A percentile compares a stretch with the other conserved stretches of the same genome.
phyloP scores from a whole-genome alignment of 2,888 invertebrate genomes.

The Sicus ferrugineus region DNA sequence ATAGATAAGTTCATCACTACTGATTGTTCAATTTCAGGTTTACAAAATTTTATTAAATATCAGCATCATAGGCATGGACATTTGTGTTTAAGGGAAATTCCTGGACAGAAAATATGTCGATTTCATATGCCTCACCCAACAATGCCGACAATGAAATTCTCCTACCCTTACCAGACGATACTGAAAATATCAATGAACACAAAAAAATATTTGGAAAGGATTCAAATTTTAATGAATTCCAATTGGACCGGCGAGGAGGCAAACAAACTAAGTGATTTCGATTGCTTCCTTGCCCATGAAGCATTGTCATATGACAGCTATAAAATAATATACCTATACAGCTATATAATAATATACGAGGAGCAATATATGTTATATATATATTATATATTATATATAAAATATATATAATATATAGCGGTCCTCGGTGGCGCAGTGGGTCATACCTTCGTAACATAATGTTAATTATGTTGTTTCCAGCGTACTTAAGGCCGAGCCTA shows the following conservation, averaged over 20 bases:
- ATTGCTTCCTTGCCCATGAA: conserved; percentile 16
- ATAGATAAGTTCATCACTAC: conserved; percentile 34
- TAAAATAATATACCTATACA: too few relatives aligned
- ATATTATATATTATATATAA: too few relatives aligned
- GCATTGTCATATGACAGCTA: conserved; percentile 30
- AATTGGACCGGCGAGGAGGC: background rate
- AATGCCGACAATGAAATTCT: conserved; percentile 26
- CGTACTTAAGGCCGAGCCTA: too few relatives aligned
- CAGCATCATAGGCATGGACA: conserved; percentile 34
- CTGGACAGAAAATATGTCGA: conserved; percentile 34
- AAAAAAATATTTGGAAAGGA: conserved; percentile 22
- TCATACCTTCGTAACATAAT: too few relatives aligned
- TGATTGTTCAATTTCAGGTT: conserved; percentile 15
- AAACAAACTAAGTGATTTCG: conserved; percentile 11
- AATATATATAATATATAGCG: too few relatives aligned
- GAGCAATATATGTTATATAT: too few relatives aligned
- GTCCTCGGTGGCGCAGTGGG: too few relatives aligned
- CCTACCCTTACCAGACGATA: background rate
- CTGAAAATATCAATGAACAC: background rate
- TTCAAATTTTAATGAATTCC: conserved; percentile 26
- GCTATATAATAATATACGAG: too few relatives aligned
- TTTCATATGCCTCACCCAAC: conserved; percentile 39
- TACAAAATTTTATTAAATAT: conserved; percentile 24
- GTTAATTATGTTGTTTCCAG: too few relatives aligned
- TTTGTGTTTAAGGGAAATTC: conserved; percentile 34